Evolutionary conservation across 2,113 vertebrate species (phyloP), one percentile per base, ranked within the genome.

Genomic region (Melospiza melodia): DNA sequence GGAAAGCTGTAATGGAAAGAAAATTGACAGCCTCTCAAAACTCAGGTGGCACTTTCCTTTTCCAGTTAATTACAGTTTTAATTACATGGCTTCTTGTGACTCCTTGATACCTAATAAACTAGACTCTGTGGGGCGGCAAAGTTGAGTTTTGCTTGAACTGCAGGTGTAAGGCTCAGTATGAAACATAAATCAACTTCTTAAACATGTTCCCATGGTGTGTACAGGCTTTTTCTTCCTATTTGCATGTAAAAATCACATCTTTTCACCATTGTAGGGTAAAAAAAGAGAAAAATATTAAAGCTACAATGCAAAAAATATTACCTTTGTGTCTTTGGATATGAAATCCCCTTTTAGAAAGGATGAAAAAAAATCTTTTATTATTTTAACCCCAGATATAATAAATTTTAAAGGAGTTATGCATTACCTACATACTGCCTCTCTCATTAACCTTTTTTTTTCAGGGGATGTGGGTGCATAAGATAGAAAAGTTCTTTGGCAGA

Each of bases 71-170:
- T 98, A 98, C 97, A 71, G 97, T 98, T 98, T 98, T 98, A 98
- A 98, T 98, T 98, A 98, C 98, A 97, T 90, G 95, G 98, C 98
- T 98, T 98, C 98, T 98, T 98, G 98, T 97, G 97, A 98, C 98
- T 98, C 98, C 98, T 98, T 98, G 98, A 98, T 98, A 98, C 97
- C 98, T 98, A 98, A 98, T 98, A 98, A 98, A 98, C 97, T 97
- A 98, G 98, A 97, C 98, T 98, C 98, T 98, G 97, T 98, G 98
- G 98, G 98, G 98, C 89, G 96, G 98, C 98, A 97, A 97, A 98
- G 97, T 98, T 98, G 98, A 97, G 97, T 98, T 98, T 98, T 98
- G 97, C 98, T 98, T 98, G 97, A 98, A 98, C 98, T 98, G 98
- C 98, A 98, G 98, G 98, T 98, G 98, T 98, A 98, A 97, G 96